Base-by-base conservation (phyloP, 1,140 invertebrate genomes). In the Drosophila lacteicornis region DNA sequence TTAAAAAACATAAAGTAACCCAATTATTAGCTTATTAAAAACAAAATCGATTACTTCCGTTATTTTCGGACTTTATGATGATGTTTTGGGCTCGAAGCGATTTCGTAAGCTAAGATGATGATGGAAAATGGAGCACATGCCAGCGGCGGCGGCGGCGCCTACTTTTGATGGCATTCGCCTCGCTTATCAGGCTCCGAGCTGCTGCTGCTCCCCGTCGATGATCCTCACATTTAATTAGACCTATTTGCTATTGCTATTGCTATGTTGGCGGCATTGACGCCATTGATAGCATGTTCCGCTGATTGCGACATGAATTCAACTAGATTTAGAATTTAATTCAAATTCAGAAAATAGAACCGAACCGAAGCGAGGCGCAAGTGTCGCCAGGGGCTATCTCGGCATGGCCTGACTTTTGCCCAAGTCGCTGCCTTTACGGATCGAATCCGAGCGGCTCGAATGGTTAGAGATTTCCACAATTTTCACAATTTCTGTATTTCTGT, bases 231-330 rank as follows among this genome's bases (percentile, higher is more conserved):
- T 88, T 88, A 88, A 90, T 90, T 88, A 90, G 85, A 76, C 83
- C 78, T 85, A 56, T 56, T 56, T 56, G 53, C 36, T 56, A 56
- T 56, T 56, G 53, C 53, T 56, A 85, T 88, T 88, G 85, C 85
- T 85, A 88, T 90, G 85, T 88, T 88, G 85, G 78, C 85, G 85
- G 79, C 85, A 85, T 85, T 88, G 78, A 76, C 59, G 79, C 55
- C 74, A 77, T 83, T 83, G 84, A 88, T 87, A 87, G 83, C 83
- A 80, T 82, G 65, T 40, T 74, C 43, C 55, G 70, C 80, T 90
- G 85, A 88, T 88, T 88, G 80, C 63, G 85, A 82, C 79, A 90
- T 73, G 70, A 71, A 66, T 73, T 40, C 45, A 22, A 56, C 53
- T 66, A 65, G 70, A 71, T 62, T 68, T 70, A 61, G 27, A 30